phyloP scores from a whole-genome alignment of 2,797 vertebrate species.

The Decapterus maruadsi region DNA sequence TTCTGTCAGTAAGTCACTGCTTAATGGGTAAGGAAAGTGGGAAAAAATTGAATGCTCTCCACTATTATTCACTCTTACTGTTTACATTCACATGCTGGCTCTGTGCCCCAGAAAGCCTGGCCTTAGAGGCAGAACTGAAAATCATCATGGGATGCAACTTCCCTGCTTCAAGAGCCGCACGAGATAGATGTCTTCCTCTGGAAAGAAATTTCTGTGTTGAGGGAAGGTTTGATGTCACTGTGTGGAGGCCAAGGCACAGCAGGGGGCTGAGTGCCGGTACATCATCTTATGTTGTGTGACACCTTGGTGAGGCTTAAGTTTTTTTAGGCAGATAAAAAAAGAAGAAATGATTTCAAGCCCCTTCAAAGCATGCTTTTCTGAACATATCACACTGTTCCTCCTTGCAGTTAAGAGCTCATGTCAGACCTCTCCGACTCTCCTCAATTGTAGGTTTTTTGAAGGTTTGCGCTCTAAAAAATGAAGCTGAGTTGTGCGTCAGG shows the following conservation, averaged over 20 bases:
- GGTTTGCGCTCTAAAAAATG: conserved; percentile 40
- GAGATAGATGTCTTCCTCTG: conserved; percentile 60
- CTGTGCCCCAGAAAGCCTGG: conserved; percentile 49
- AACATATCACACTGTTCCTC: conserved; percentile 65
- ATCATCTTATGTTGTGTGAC: conserved; percentile 62
- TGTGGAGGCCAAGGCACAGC: conserved; percentile 61
- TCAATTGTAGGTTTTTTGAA: conserved; percentile 61
- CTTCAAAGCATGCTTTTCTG: conserved; percentile 67
- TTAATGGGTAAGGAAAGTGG: conserved; percentile 73
- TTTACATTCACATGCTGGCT: conserved; percentile 62
- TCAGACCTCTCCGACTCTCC: conserved; percentile 57
- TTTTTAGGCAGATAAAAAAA: conserved; percentile 69
- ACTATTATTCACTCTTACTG: conserved; percentile 57
- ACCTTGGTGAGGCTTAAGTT: conserved; percentile 69
- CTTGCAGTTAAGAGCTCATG: conserved; percentile 64
- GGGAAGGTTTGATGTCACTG: conserved; percentile 68
- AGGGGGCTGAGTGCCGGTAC: conserved; percentile 61
- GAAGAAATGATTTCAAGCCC: conserved; percentile 50
- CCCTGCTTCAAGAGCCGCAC: conserved; percentile 38
- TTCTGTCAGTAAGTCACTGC: conserved; percentile 96
- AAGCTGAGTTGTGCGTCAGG: conserved; percentile 49
- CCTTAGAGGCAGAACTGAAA: conserved; percentile 58
- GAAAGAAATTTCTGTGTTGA: conserved; percentile 61
- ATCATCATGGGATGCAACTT: conserved; percentile 48
- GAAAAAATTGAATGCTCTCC: conserved; percentile 50